phyloP scores from a whole-genome alignment of 2,113 vertebrate species.

The Colistium nudipinnis region DNA sequence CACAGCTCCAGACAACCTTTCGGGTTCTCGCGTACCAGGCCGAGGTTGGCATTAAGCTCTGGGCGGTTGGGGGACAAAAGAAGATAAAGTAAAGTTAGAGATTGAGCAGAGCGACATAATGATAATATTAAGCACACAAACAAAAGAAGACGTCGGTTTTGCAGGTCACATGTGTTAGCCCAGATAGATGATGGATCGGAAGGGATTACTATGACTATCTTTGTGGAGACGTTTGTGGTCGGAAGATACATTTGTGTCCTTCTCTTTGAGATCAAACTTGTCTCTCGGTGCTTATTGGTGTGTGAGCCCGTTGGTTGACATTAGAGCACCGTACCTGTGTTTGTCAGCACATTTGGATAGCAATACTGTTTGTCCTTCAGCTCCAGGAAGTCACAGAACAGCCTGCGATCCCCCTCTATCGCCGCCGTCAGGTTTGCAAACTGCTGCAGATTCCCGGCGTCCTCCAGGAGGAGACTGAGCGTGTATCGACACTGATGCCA shows the following conservation, averaged over 20 bases:
- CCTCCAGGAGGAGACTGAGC: conserved; percentile 78
- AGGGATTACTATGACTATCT: too few species aligned
- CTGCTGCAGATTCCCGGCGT: conserved; percentile 31
- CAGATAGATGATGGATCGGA: too few species aligned
- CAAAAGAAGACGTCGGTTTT: not conserved
- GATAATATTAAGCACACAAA: not conserved
- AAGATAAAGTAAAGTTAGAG: not conserved
- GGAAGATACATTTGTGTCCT: too few species aligned
- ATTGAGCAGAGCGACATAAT: not conserved
- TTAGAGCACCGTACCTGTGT: conserved; percentile 53
- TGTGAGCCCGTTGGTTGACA: not conserved
- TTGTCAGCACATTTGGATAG: conserved; percentile 82
- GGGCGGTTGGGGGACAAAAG: conserved; percentile 8
- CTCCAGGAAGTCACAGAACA: conserved; percentile 81
- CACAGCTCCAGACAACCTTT: conserved; percentile 85
- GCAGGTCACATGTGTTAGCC: too few species aligned
- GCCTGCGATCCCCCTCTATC: conserved; percentile 76
- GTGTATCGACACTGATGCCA: conserved; percentile 83
- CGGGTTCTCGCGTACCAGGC: conserved; percentile 73
- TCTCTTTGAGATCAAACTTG: too few species aligned
- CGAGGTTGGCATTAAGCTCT: conserved; percentile 82
- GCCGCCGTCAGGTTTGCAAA: conserved; percentile 60
- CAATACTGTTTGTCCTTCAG: conserved; percentile 85
- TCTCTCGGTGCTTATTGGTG: not conserved
- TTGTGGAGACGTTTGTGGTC: too few species aligned